Conservation (phyloP, 23 tunicate species). For the Corella eumyota region DNA sequence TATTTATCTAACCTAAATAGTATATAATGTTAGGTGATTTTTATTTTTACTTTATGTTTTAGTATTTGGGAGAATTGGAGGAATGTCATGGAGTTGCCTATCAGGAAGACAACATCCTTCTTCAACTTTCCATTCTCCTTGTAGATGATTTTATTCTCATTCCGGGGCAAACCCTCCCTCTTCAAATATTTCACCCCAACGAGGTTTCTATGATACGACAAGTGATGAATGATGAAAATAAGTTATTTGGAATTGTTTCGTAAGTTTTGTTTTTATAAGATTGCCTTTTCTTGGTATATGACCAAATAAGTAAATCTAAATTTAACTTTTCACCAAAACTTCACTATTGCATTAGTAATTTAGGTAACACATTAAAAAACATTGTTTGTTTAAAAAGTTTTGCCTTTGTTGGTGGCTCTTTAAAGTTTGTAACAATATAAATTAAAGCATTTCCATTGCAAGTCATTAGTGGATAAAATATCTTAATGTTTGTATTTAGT, state of each 20-base stretch:
- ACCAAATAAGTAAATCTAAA: not conserved
- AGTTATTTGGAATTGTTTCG: slow-evolving; percentile 69
- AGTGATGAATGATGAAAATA: slow-evolving; percentile 33
- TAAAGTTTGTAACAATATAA: too few species aligned
- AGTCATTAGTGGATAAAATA: too few species aligned
- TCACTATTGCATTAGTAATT: not conserved
- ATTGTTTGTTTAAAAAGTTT: too few species aligned
- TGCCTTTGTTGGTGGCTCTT: too few species aligned
- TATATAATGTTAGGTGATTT: too few species aligned
- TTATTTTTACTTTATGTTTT: not conserved
- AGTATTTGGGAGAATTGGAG: slow-evolving; percentile 89
- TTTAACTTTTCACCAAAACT: not conserved
- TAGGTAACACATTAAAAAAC: too few species aligned
- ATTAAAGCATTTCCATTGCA: too few species aligned
- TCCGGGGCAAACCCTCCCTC: slow-evolving; percentile 79
- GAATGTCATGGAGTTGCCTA: slow-evolving; percentile 88
- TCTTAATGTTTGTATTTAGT: too few species aligned
- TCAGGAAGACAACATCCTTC: slow-evolving; percentile 21
- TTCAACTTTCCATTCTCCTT: slow-evolving; percentile 30
- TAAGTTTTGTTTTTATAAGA: too few species aligned
- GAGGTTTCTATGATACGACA: slow-evolving; percentile 55
- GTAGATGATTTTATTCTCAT: slow-evolving; percentile 56
- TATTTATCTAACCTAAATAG: too few species aligned
- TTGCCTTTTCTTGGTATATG: too few species aligned
- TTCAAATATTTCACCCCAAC: slow-evolving; percentile 26